phyloP scores from a whole-genome alignment of 2,888 invertebrate genomes.

The Chorisops tibialis region DNA sequence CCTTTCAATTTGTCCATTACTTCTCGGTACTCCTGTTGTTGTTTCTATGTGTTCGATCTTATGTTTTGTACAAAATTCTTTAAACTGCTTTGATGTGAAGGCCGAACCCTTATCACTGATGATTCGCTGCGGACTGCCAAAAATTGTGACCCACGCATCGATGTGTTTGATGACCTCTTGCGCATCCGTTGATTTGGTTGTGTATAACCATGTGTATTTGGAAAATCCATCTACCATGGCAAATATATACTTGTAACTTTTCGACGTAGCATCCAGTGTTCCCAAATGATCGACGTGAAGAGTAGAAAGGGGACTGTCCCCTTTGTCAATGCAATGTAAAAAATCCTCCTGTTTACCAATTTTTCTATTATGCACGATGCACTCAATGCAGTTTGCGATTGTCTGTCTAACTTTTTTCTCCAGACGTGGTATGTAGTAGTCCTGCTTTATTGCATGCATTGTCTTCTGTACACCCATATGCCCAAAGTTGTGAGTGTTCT shows the following conservation, averaged over 20 bases:
- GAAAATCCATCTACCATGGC: conserved; percentile 28
- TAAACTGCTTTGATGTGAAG: conserved; percentile 38
- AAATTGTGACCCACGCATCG: conserved; percentile 13
- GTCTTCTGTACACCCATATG: conserved; percentile 8
- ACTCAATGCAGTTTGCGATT: background rate
- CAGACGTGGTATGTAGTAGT: background rate
- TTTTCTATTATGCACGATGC: background rate
- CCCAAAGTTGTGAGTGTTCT: conserved; percentile 16
- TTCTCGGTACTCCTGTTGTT: conserved; percentile 39
- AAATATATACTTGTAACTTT: conserved; percentile 29
- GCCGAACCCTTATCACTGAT: conserved; percentile 43
- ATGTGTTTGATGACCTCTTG: conserved; percentile 25
- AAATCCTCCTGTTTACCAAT: background rate
- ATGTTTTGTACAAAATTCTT: conserved; percentile 40
- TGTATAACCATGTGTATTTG: conserved; percentile 28
- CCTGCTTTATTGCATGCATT: background rate
- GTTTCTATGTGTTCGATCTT: conserved; percentile 39
- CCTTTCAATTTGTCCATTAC: conserved; percentile 44
- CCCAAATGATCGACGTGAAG: background rate
- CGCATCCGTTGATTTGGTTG: conserved; percentile 24
- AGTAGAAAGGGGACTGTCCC: background rate
- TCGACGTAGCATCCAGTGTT: background rate
- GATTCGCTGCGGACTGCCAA: conserved; percentile 33
- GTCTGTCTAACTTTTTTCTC: background rate
- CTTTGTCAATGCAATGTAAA: background rate